Base-by-base conservation (phyloP, 2,888 invertebrate genomes). In the Hypomecis atomaria region DNA sequence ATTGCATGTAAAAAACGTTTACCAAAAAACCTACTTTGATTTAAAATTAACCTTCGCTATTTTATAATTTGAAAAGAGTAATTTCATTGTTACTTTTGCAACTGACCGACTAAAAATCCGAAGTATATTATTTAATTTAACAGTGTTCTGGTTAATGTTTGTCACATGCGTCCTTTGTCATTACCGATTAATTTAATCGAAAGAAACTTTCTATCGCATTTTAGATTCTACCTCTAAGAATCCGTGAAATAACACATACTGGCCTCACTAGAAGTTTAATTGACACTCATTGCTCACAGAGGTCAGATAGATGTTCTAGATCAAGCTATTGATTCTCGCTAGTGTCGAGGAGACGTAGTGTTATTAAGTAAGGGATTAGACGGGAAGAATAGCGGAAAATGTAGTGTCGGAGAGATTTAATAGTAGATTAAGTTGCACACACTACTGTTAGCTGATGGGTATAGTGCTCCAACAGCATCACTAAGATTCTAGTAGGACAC, bases 221-320 rank as follows among this genome's bases (percentile, higher is more conserved):
- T 13, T n/a, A 36, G 11, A 43, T 59, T 59, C 13, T n/a, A n/a
- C n/a, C n/a, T n/a, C n/a, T 33, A 52, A 52, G 34, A 59, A 44
- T 36, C 13, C 44, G 56, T 67, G 70, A 65, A 54, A 42, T 23
- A 36, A 10, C 44, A 74, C 69, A 66, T 56, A 73, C 68, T 52
- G 50, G 50, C 53, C 60, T 44, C 62, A 66, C 70, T 64, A 60
- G 60, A 55, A 49, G 54, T 74, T 74, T 74, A 74, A 77, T 70
- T 71, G 80, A 71, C 74, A 40, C 71, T 73, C 66, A 78, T 69
- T 73, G 70, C 66, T 74, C 78, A 66, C 79, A 53, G 57, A 58
- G 72, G 78, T 71, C 71, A 74, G 59, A 77, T 78, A 75, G 77
- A 69, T 77, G 73, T 69, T 69, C 69, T 57, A 74, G 77, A 78